Evolutionary conservation across 2,113 vertebrate species (phyloP), one percentile per base, ranked within the genome.

Genomic region (Sigmodon hispidus): DNA sequence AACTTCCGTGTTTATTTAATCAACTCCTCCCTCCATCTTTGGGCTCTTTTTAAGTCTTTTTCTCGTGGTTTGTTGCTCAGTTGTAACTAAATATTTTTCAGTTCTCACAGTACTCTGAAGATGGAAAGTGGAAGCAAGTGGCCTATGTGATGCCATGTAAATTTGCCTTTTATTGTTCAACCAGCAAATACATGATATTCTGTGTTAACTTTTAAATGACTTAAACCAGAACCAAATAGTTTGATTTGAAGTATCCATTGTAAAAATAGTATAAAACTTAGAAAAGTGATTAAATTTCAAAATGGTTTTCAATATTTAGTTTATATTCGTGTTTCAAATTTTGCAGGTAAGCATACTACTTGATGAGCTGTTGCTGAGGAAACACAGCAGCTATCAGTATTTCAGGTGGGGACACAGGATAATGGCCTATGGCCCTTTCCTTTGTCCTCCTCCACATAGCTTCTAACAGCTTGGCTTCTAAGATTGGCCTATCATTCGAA

Each of bases 1-100:
- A 97, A 84, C 81, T 94, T 92, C 79, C 77, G 65, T 96, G 80
- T 95, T 95, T 95, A 93, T 95, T 97, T 97, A 94, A 76, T 96
- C 92, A 95, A 43, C 36, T 87, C 55, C 26, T 24, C 61, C 24
- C 40, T 43, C 22, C 13, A 57, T 43, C 93, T 59, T n/a, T 57
- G 31, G 48, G 40, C 21, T 75, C 21, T n/a, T 93, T 81, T 34
- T 36, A n/a, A 22, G 72, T 57, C 50, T 94, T 96, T 93, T 85
- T 95, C 92, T 85, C 31, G 13, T 13, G 61, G 13, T 89, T 95
- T 72, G 11, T 75, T 93, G 22, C 77, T 96, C 15, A 92, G 59
- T 34, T 86, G 12, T 63, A 88, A 88, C 67, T 61, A 70, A 87
- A 79, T 40, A 85, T 75, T 91, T 81, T 59, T 29, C 12, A 29